phyloP scores from a whole-genome alignment of 2,113 vertebrate species.

The Hydropotes inermis region DNA sequence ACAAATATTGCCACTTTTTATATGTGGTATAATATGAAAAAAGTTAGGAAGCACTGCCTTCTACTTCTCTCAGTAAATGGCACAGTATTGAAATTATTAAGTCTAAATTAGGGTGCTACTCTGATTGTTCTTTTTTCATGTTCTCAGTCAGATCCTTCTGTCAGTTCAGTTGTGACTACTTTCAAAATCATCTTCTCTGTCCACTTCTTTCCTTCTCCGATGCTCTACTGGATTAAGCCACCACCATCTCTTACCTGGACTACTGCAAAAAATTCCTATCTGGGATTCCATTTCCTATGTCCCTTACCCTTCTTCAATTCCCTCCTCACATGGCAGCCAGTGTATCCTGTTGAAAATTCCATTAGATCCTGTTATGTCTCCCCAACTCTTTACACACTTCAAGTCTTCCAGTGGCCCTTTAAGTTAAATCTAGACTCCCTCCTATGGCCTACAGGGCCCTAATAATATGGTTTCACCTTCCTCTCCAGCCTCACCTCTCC shows the following conservation, averaged over 20 bases:
- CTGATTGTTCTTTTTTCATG: background rate
- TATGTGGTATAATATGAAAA: background rate
- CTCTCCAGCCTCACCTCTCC: background rate
- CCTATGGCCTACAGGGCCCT: background rate
- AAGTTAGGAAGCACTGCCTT: background rate
- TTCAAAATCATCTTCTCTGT: background rate
- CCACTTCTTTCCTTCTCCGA: background rate
- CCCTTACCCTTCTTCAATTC: background rate
- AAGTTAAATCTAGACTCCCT: background rate
- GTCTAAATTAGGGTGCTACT: background rate
- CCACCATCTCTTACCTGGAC: background rate
- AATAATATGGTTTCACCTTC: background rate
- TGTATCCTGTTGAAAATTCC: background rate
- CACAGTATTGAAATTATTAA: background rate
- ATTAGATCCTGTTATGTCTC: background rate
- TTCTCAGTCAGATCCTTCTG: background rate
- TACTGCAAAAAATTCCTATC: background rate
- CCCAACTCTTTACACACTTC: background rate
- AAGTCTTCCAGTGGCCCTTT: background rate
- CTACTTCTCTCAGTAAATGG: background rate
- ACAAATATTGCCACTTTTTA: background rate
- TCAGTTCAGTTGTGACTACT: background rate
- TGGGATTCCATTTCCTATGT: background rate
- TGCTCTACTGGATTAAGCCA: background rate
- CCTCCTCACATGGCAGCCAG: background rate